A percentile compares a stretch with the other conserved stretches of the same genome.
phyloP scores from a whole-genome alignment of 2,113 vertebrate genomes.

The Merops nubicus region DNA sequence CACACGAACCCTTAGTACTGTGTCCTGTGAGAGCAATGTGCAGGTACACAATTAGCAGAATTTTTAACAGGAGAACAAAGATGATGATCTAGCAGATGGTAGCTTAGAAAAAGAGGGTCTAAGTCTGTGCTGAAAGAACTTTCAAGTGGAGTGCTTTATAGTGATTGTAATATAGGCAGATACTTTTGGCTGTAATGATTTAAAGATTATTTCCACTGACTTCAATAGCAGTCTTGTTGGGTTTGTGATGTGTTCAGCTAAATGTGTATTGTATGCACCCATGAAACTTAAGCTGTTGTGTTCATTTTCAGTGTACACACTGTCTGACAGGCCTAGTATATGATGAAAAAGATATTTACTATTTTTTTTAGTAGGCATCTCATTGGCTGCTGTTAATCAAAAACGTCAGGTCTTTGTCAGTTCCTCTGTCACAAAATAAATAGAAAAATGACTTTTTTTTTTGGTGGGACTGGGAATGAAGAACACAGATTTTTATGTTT shows the following conservation, averaged over 20 bases:
- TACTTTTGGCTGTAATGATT: not conserved
- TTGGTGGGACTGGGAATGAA: not conserved
- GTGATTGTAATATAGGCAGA: not conserved
- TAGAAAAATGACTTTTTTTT: not conserved
- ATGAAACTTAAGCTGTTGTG: not conserved
- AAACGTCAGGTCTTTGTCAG: not conserved
- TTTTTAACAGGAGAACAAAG: not conserved
- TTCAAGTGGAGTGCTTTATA: not conserved
- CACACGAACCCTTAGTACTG: not conserved
- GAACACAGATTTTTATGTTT: not conserved
- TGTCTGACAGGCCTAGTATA: not conserved
- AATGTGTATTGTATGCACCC: not conserved
- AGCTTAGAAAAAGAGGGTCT: not conserved
- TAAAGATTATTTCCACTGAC: not conserved
- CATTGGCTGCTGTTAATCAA: not conserved
- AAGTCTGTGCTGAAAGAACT: not conserved
- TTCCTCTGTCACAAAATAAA: not conserved
- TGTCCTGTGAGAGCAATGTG: fast-evolving
- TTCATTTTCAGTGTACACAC: not conserved
- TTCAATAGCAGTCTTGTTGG: not conserved
- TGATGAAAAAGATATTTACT: not conserved
- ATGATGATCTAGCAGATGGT: not conserved
- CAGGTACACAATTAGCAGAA: not conserved
- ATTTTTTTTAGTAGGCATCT: not conserved
- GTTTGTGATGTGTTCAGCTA: not conserved